These are phyloP conservation scores for Drosophila pectinifera DNA, from an alignment of 1,140 invertebrate species.

Conservation along the genomic window DNA sequence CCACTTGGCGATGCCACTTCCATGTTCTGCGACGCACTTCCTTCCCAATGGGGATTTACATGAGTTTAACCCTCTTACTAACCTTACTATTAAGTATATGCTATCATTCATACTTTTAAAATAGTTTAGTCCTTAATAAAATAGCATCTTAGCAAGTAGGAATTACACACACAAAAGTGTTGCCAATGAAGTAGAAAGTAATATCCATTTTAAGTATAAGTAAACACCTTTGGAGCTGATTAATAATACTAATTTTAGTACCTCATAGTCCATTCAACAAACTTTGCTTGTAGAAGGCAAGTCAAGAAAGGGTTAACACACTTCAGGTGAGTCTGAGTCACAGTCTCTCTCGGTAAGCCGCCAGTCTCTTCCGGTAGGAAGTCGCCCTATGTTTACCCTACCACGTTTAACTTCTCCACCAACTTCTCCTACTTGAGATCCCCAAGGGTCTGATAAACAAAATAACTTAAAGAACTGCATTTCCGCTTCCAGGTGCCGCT, in stretches of 20 bases:
- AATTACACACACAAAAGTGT: no score
- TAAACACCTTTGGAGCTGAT: not conserved
- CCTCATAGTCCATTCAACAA: not conserved
- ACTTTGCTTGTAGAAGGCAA: not conserved
- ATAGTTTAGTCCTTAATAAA: no score
- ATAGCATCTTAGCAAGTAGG: no score
- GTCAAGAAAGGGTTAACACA: slow-evolving; percentile 17
- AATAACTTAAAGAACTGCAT: not conserved
- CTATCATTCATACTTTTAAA: no score
- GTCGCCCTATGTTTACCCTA: slow-evolving; percentile 27
- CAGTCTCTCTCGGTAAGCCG: not conserved
- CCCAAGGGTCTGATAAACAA: slow-evolving; percentile 16
- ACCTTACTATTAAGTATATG: no score
- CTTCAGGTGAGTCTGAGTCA: not conserved
- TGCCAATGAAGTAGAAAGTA: no score
- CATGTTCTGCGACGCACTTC: slow-evolving; percentile 30
- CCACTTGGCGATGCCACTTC: slow-evolving; percentile 3
- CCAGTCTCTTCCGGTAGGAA: slow-evolving; percentile 41
- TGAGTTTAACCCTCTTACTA: not conserved
- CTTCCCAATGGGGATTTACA: no score
- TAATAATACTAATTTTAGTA: not conserved
- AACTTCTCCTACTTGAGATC: not conserved
- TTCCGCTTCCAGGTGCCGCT: slow-evolving; percentile 25
- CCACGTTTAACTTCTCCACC: slow-evolving; percentile 42
- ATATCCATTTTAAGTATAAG: no score